These are phyloP conservation scores for Scopus umbretta DNA, from an alignment of 2,113 vertebrate species.

Conservation along the genomic window DNA sequence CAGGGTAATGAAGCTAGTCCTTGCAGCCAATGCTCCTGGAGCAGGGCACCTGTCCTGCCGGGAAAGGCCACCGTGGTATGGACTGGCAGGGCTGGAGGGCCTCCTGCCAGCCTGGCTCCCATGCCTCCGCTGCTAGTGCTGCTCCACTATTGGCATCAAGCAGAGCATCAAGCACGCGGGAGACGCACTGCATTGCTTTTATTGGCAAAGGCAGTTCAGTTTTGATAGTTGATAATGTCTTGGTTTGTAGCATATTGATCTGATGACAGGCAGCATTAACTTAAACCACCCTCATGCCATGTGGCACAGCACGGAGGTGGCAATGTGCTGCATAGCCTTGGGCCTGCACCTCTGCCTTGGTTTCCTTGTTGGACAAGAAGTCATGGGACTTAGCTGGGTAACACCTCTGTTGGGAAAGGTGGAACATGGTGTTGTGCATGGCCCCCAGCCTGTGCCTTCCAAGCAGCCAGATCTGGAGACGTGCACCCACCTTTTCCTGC, in stretches of 20 bases:
- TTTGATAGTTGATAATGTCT: neutral
- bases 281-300: neutral
- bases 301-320: accelerated
- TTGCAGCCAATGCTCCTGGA: neutral
- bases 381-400: neutral
- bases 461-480: neutral
- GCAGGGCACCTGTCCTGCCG: neutral
- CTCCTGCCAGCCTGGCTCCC: neutral
- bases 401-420: neutral
- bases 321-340: accelerated
- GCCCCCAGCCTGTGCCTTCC: accelerated
- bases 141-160: neutral
- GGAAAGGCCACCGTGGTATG: neutral
- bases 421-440: accelerated
- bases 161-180: neutral
- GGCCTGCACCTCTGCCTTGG: neutral
- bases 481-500: accelerated
- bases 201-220: neutral
- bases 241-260: neutral
- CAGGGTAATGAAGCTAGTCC: neutral
- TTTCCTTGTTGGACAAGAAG: neutral
- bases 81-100: neutral
- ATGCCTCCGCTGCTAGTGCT: neutral
- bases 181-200: neutral
- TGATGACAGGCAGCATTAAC: neutral